Base-by-base conservation (phyloP, 2,113 vertebrate genomes). In the Lophotis ruficrista region DNA sequence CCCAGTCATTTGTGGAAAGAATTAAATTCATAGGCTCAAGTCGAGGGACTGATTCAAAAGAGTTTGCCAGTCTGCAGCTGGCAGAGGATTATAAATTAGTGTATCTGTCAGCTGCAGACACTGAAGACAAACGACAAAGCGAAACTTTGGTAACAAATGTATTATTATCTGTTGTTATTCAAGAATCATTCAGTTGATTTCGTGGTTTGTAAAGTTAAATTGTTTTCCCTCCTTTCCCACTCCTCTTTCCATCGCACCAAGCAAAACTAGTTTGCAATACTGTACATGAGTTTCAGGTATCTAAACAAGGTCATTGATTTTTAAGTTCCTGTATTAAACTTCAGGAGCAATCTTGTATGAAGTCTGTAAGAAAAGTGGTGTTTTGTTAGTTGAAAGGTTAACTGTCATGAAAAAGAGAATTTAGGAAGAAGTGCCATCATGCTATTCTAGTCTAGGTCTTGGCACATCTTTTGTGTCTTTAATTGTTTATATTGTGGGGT, bases 61-160 rank as follows among this genome's bases (percentile, higher is more conserved):
- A 12, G 7, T 86, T 96, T 95, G 65, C 94, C 82, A 90, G 71
- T 27, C 84, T 86, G 60, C 8, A 66, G 6, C 62, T 92, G 53
- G 65, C 83, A 90, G 14, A 81, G 83, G 78, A 90, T 95, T 96
- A 80, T 93, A 95, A 96, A 96, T 95, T 69, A 96, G 78, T 90
- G 8, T 95, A 86, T 96, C 93, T 94, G 92, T 92, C 92, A 81
- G 91, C 66, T 92, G 92, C 96, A 97, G 96, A 41, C 87, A 45
- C 92, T 60, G 70, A 82, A 96, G 95, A 91, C 95, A 92, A 97
- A 95, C 0, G 10, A 69, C 87, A 91, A 88, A 86, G 54, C 76
- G 80, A 94, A 94, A 79, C 75, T 94, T 94, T 90, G 91, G 94
- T 96, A 97, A 91, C 92, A 61, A 91, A 81, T 43, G 37, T 87